Percentiles rank a stretch among this genome's conserved stretches.
Conservation (phyloP, 2,797 vertebrate genomes). For the Cuniculus paca region DNA sequence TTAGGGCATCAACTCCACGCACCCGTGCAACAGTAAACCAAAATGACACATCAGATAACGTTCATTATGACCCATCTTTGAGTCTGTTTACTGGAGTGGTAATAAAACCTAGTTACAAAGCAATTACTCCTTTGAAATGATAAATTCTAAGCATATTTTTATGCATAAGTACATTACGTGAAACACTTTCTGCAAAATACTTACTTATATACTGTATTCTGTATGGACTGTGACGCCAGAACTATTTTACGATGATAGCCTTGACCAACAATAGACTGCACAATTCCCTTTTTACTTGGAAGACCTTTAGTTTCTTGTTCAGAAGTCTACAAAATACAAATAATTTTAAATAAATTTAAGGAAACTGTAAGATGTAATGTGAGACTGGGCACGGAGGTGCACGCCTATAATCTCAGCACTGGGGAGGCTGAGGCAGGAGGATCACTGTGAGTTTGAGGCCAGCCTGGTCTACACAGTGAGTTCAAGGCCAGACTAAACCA, state of each 20-base stretch:
- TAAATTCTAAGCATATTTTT: background rate
- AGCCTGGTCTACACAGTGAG: background rate
- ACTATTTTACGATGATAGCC: slow-evolving; percentile 99
- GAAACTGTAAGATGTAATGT: background rate
- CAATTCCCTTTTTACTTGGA: slow-evolving; percentile 99
- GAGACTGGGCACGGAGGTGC: background rate
- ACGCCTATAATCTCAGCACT: background rate
- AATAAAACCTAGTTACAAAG: slow-evolving; percentile 15
- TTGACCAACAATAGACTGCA: slow-evolving; percentile 98
- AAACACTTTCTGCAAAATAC: slow-evolving; percentile 72
- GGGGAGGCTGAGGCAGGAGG: too few species aligned
- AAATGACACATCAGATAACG: background rate
- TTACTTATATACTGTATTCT: slow-evolving; percentile 98
- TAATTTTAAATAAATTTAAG: slow-evolving; percentile 49
- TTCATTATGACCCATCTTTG: background rate
- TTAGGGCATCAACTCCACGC: background rate
- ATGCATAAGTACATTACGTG: background rate
- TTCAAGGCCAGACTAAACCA: too few species aligned
- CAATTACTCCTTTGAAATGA: background rate
- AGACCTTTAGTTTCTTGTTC: slow-evolving; percentile 99
- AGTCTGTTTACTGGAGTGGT: background rate
- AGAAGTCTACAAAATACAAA: slow-evolving; percentile 90
- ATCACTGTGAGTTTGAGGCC: background rate
- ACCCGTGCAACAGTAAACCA: background rate
- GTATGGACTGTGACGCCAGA: slow-evolving; percentile 97